phyloP scores from a whole-genome alignment of 1,140 invertebrate species.

The Papilio glaucus region DNA sequence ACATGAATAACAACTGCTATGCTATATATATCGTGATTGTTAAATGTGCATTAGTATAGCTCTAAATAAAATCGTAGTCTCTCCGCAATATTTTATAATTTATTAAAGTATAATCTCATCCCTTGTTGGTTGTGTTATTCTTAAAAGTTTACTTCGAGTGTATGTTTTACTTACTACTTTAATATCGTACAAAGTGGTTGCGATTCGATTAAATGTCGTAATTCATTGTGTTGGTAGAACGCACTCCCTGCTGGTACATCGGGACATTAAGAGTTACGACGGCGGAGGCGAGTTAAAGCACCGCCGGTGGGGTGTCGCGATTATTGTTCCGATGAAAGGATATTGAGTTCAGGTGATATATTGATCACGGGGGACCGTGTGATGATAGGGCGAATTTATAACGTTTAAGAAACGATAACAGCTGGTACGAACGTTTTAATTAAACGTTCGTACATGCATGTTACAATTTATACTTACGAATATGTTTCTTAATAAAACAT shows the following conservation, averaged over 20 bases:
- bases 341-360: slow-evolving; percentile 32
- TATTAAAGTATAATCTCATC: too few species aligned
- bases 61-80: too few species aligned
- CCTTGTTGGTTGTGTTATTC: not conserved
- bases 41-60: too few species aligned
- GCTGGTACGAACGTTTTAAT: slow-evolving; percentile 4
- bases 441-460: not conserved
- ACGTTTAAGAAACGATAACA: slow-evolving; percentile 19
- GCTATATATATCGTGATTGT: too few species aligned
- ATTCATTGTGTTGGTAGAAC: slow-evolving; percentile 6
- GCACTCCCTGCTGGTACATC: not conserved
- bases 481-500: not conserved
- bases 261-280: slow-evolving; percentile 3
- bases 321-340: slow-evolving; percentile 31
- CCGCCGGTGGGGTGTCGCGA: slow-evolving; percentile 26
- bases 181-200: slow-evolving; percentile 20
- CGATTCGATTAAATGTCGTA: slow-evolving; percentile 18
- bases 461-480: not conserved
- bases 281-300: not conserved
- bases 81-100: too few species aligned
- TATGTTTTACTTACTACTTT: not conserved
- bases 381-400: not conserved
- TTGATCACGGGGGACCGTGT: not conserved
- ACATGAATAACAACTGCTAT: too few species aligned
- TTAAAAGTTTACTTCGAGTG: not conserved